A percentile compares a stretch with the other conserved stretches of the same genome.
Evolutionary conservation across 2,888 invertebrate genomes (phyloP).

Genomic region (Notocelia uddmanniana): DNA sequence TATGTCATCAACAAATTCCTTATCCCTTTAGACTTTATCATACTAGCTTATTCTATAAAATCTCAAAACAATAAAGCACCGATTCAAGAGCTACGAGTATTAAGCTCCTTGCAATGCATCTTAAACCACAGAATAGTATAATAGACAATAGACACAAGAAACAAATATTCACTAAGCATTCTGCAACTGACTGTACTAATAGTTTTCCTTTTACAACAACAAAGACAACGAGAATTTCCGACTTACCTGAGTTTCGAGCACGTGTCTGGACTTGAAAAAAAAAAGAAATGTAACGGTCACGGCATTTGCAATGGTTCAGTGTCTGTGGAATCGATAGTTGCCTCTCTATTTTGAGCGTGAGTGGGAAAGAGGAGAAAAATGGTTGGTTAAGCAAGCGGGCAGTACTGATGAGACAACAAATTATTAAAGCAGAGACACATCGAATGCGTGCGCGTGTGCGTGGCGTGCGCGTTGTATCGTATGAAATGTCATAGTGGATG

Average conservation of each 20-base stretch:
- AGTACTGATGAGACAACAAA: too few relatives aligned
- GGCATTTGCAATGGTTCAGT: constrained; percentile 21
- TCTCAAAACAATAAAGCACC: too few relatives aligned
- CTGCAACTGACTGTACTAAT: constrained; percentile 12
- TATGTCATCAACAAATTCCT: too few relatives aligned
- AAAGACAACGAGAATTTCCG: constrained; percentile 40
- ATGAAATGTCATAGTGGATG: too few relatives aligned
- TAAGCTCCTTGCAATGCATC: too few relatives aligned
- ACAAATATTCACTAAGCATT: constrained; percentile 10
- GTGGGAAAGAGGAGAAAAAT: constrained; percentile 16
- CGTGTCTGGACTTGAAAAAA: constrained; percentile 39
- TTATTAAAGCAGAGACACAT: too few relatives aligned
- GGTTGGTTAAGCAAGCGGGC: not conserved
- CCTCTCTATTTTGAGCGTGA: constrained; percentile 5
- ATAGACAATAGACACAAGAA: constrained; percentile 16
- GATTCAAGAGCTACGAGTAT: too few relatives aligned
- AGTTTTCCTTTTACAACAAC: constrained; percentile 39
- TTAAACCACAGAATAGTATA: too few relatives aligned
- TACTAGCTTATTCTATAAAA: too few relatives aligned
- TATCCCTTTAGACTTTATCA: too few relatives aligned
- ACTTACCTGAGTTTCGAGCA: constrained; percentile 34
- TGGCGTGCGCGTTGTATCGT: too few relatives aligned
- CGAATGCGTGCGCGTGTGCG: too few relatives aligned
- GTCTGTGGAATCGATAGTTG: constrained; percentile 7
- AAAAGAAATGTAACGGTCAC: constrained; percentile 20